Conservation (phyloP, 2,888 invertebrate genomes). For the Galerucella pusilla region DNA sequence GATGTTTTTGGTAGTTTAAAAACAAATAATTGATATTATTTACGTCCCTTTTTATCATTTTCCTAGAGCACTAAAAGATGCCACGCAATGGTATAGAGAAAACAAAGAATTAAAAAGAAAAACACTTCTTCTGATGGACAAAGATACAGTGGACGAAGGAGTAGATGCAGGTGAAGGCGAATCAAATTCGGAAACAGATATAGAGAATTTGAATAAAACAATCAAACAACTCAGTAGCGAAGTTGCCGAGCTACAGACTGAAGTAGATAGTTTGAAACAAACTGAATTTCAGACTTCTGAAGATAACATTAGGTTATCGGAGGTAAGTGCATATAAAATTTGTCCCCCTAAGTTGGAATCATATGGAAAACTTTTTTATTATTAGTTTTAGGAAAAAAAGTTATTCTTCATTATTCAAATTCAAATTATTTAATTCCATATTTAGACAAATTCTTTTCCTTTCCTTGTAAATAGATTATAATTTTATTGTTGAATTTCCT, state of each 20-base stretch:
- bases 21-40: background rate
- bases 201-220: conserved; percentile 76
- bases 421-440: no score
- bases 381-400: no score
- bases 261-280: conserved; percentile 72
- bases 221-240: conserved; percentile 74
- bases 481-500: no score
- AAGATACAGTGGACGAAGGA: conserved; percentile 69
- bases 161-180: conserved; percentile 65
- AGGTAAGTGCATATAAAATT: conserved; percentile 60
- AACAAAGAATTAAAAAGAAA: conserved; percentile 78
- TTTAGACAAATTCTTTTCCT: no score
- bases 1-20: no score
- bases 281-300: conserved; percentile 80
- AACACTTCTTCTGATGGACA: conserved; percentile 74
- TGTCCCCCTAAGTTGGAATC: no score
- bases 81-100: conserved; percentile 81
- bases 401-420: no score
- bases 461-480: no score
- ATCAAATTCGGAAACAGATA: conserved; percentile 70
- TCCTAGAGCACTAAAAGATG: conserved; percentile 75
- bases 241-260: conserved; percentile 75
- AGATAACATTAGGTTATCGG: conserved; percentile 69
- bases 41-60: background rate
- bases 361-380: no score